Percentiles rank a stretch among this genome's conserved stretches.
These are phyloP conservation scores for Melinopterus prodromus DNA, from an alignment of 2,888 invertebrate species.

Conservation along the genomic window DNA sequence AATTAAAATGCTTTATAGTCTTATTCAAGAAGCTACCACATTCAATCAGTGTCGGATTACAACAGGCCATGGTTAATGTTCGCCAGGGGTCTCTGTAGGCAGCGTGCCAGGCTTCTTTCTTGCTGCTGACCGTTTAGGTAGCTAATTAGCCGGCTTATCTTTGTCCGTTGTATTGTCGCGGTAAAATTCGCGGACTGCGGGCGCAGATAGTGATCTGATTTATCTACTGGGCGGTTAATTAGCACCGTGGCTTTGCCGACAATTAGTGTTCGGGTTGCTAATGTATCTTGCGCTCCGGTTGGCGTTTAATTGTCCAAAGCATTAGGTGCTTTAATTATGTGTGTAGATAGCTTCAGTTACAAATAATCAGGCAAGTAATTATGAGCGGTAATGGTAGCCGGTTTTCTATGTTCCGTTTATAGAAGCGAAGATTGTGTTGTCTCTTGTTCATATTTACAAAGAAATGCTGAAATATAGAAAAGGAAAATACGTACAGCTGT, in stretches of 20 bases:
- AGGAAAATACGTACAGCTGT: no score
- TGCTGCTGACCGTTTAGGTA: neutral
- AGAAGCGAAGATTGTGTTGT: no score
- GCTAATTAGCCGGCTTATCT: conserved; percentile 4
- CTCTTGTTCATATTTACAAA: no score
- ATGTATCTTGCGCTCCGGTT: neutral
- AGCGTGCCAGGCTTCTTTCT: neutral
- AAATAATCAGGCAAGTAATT: neutral
- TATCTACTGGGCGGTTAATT: neutral
- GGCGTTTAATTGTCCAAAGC: neutral
- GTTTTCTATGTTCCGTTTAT: no score
- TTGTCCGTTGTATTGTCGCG: neutral
- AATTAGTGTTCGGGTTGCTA: neutral
- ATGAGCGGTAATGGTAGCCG: neutral
- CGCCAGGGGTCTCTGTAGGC: neutral
- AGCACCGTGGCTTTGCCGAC: neutral
- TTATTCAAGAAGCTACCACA: no score
- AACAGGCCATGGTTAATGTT: neutral
- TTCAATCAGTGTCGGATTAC: no score
- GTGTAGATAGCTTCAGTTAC: neutral
- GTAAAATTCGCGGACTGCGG: neutral
- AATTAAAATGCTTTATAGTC: no score
- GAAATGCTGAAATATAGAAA: no score
- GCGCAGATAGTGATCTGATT: neutral
- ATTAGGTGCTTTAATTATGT: neutral